Base-by-base conservation (phyloP, 1,140 invertebrate species). In the Papilio dardanus region DNA sequence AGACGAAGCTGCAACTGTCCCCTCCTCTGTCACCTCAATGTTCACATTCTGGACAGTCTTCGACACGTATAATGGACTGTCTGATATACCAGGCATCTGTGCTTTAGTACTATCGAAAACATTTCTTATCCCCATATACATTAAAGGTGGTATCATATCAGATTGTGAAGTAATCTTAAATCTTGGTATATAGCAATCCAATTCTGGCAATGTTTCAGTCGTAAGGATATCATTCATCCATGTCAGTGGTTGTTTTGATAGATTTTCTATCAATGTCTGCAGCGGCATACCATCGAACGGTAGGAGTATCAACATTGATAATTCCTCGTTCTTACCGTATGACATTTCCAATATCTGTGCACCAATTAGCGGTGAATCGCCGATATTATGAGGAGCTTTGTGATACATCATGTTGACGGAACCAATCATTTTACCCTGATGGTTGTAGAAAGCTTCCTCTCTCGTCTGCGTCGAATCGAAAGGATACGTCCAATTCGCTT, bases 21-120 rank as follows among this genome's bases (percentile, higher is more conserved):
- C 96, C 83, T 96, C 94, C 91, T 97, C 96, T 75, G 95, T 95
- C 0, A 97, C 95, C 81, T 96, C 95, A 75, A 97, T 95, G 81
- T 95, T 96, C 6, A 96, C 95, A 83, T 96, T 96, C 81, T 97
- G 96, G 42, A 96, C 81, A 2, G 89, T 92, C 87, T 84, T 93
- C 81, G 82, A 96, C 81, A 93, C 91, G 89, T 77, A 96, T 50
- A 95, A 77, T 19, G 91, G 86, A 80, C 94, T 87, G 28, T 94
- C 88, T 35, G 94, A 91, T 7, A 97, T 95, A 21, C 95, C 95
- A 12, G 95, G 94, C 21, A 97, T 90, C 83, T 97, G 94, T 2
- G 96, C 95, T 46, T 83, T 94, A 0, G 88, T 69, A 5, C 69
- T 69, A 58, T 93, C 88, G 84, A 97, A 97, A 66, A 97, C 88